These are phyloP conservation scores for Mungos mungo DNA, from an alignment of 2,113 vertebrate species.

Conservation along the genomic window DNA sequence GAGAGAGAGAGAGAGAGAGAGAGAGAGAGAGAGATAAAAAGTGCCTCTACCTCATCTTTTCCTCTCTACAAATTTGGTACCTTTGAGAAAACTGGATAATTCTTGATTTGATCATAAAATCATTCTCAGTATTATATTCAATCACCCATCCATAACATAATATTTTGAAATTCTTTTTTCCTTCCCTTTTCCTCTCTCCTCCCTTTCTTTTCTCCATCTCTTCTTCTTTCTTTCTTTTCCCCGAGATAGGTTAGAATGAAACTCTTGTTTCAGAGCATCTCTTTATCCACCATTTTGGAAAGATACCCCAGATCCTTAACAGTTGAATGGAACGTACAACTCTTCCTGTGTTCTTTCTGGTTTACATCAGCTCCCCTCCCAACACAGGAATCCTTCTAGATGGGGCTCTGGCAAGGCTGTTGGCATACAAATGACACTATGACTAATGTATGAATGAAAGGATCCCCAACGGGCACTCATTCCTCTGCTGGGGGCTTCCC, in stretches of 20 bases:
- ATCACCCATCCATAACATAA: not conserved
- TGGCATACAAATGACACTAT: not conserved
- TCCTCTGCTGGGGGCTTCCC: not conserved
- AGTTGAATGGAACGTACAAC: not conserved
- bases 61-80: not conserved
- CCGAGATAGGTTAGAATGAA: not conserved
- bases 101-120: not conserved
- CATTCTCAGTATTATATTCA: not conserved
- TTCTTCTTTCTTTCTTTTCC: not conserved
- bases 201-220: not conserved
- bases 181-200: not conserved
- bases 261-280: not conserved
- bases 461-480: not conserved
- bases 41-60: not conserved
- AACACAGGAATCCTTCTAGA: not conserved
- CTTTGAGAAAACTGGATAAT: constrained; percentile 35
- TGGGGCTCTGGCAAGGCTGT: not conserved
- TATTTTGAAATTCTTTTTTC: not conserved
- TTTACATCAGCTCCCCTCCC: not conserved
- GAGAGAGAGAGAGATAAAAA: not conserved
- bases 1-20: not conserved
- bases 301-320: not conserved
- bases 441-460: not conserved
- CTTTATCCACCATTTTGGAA: not conserved
- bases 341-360: not conserved